These are phyloP conservation scores for Macrochelys suwanniensis DNA, from an alignment of 2,797 vertebrate genomes.

Conservation along the genomic window DNA sequence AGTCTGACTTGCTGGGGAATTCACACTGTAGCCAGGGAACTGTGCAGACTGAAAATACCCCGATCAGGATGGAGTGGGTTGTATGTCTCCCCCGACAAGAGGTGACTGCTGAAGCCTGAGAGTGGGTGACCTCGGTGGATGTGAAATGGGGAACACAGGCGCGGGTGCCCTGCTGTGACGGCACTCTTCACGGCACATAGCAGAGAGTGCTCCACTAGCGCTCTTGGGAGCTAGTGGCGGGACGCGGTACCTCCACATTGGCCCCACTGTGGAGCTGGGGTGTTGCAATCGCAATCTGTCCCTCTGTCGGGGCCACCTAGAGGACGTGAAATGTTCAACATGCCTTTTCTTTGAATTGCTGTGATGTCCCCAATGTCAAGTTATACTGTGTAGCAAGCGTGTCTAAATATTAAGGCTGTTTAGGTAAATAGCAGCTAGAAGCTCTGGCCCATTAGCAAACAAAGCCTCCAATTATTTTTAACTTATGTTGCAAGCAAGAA, in stretches of 20 bases:
- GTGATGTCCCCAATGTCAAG: background rate
- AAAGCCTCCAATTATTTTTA: conserved; percentile 19
- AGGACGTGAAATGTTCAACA: background rate
- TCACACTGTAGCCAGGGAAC: background rate
- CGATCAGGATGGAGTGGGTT: background rate
- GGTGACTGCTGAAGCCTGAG: background rate
- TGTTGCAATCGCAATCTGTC: fast-evolving
- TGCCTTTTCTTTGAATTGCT: fast-evolving
- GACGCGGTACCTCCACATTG: background rate
- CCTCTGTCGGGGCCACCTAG: fast-evolving
- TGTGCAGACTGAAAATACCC: background rate
- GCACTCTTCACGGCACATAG: background rate
- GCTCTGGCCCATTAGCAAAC: conserved; percentile 23
- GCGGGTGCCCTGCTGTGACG: background rate
- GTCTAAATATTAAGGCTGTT: background rate
- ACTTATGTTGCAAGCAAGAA: background rate
- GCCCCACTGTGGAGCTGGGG: background rate
- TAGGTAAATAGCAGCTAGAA: conserved; percentile 37
- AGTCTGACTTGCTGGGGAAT: background rate
- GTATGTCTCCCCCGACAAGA: background rate
- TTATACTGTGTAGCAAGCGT: background rate
- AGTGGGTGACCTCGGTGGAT: background rate
- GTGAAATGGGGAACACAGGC: background rate
- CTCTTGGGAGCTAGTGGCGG: background rate
- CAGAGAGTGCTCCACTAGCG: background rate